These are phyloP conservation scores for Schizothorax lantsangensis DNA, from an alignment of 2,797 vertebrate genomes.

Conservation along the genomic window DNA sequence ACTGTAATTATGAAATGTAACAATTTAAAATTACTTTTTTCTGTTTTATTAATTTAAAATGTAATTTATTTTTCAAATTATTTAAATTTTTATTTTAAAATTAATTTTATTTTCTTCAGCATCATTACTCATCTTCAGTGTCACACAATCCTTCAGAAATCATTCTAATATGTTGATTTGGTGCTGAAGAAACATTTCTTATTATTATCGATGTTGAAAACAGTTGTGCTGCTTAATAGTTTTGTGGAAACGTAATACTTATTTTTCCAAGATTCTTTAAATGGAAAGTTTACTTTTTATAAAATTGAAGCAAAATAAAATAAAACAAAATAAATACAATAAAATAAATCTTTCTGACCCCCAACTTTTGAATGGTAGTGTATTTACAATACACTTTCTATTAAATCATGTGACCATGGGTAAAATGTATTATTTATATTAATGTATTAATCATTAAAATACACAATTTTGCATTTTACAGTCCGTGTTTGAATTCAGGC, in stretches of 20 bases:
- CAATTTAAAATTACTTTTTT: neutral
- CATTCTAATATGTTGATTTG: neutral
- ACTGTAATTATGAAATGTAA: neutral
- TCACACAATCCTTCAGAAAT: neutral
- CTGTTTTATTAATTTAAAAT: neutral
- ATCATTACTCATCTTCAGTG: neutral
- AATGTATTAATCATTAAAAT: neutral
- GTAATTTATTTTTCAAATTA: too few relatives aligned
- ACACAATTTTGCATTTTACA: neutral
- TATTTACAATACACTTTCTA: neutral
- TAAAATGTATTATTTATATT: neutral
- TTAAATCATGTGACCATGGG: neutral
- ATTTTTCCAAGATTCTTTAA: neutral
- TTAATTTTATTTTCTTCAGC: neutral
- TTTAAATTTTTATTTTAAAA: too few relatives aligned
- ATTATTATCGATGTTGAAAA: neutral
- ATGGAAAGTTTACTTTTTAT: neutral
- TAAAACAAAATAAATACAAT: neutral
- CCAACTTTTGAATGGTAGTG: neutral
- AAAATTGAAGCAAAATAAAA: neutral
- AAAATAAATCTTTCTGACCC: neutral
- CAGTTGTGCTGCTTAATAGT: neutral
- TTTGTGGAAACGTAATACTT: neutral
- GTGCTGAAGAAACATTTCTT: neutral
- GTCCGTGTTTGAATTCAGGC: slow-evolving; percentile 25